Percentiles rank a stretch among this genome's conserved stretches.
Conservation (phyloP, 2,113 vertebrate genomes). For the Corapipo altera region DNA sequence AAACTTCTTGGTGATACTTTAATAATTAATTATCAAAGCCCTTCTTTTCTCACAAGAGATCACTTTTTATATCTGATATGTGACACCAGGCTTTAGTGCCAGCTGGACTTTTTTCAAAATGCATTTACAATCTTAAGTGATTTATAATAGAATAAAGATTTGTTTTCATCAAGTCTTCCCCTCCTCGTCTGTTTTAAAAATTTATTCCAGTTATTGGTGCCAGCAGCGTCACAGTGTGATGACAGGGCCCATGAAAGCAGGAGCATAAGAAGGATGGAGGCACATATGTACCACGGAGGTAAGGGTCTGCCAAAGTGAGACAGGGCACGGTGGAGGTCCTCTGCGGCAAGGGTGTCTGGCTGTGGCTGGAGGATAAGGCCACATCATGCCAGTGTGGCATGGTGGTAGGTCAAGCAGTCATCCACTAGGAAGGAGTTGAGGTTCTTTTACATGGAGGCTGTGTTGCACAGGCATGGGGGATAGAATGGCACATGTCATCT, state of each 20-base stretch:
- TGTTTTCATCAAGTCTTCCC: background rate
- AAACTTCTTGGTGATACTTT: background rate
- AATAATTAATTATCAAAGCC: background rate
- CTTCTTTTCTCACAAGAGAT: background rate
- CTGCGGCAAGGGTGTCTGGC: background rate
- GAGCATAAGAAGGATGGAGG: background rate
- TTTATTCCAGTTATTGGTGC: background rate
- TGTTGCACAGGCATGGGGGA: background rate
- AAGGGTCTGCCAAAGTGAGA: background rate
- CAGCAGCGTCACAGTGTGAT: too few species aligned
- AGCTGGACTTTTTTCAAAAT: background rate
- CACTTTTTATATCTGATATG: background rate
- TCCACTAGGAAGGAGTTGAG: background rate
- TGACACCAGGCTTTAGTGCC: background rate
- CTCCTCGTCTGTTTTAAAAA: background rate
- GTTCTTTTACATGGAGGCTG: accelerated
- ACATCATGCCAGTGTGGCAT: background rate
- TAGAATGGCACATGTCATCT: accelerated
- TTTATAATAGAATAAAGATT: background rate
- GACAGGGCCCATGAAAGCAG: background rate
- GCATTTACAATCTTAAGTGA: background rate
- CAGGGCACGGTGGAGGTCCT: accelerated
- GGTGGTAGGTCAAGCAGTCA: background rate
- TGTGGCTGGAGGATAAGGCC: accelerated
- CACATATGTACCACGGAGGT: background rate